A percentile compares a stretch with the other conserved stretches of the same genome.
Conservation (phyloP, 2,113 vertebrate species). For the Myodes glareolus region DNA sequence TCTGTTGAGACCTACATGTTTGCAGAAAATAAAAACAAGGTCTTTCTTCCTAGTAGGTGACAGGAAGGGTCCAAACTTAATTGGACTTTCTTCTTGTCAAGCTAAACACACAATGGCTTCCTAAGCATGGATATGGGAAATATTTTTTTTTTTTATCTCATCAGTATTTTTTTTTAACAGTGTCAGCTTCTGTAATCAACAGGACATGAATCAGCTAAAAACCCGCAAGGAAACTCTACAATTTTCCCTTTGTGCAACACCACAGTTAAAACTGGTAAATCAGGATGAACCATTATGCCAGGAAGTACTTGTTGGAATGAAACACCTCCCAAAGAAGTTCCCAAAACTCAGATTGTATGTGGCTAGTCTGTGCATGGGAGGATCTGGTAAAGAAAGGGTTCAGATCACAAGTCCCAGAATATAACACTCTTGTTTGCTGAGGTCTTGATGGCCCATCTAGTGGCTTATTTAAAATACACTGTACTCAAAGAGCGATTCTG, state of each 20-base stretch:
- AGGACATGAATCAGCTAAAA: constrained; percentile 41
- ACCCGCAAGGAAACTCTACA: background rate
- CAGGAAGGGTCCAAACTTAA: background rate
- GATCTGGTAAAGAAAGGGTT: constrained; percentile 8
- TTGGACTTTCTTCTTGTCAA: background rate
- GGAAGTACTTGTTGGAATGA: constrained; percentile 14
- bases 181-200: constrained; percentile 27
- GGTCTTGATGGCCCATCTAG: background rate
- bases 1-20: background rate
- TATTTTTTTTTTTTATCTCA: background rate
- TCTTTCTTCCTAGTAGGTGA: background rate
- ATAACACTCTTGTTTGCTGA: background rate
- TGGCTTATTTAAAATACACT: constrained; percentile 11
- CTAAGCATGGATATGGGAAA: background rate
- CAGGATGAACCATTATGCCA: constrained; percentile 7
- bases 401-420: constrained; percentile 33
- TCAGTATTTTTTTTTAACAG: constrained; percentile 14
- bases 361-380: background rate
- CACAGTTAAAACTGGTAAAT: constrained; percentile 55
- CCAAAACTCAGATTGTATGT: constrained; percentile 10
- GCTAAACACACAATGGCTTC: background rate
- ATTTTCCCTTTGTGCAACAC: constrained; percentile 29
- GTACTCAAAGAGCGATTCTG: background rate
- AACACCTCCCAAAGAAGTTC: background rate
- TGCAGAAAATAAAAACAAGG: constrained; percentile 29